phyloP scores from a whole-genome alignment of 2,797 vertebrate species.

The Melanotaenia trifasciata region DNA sequence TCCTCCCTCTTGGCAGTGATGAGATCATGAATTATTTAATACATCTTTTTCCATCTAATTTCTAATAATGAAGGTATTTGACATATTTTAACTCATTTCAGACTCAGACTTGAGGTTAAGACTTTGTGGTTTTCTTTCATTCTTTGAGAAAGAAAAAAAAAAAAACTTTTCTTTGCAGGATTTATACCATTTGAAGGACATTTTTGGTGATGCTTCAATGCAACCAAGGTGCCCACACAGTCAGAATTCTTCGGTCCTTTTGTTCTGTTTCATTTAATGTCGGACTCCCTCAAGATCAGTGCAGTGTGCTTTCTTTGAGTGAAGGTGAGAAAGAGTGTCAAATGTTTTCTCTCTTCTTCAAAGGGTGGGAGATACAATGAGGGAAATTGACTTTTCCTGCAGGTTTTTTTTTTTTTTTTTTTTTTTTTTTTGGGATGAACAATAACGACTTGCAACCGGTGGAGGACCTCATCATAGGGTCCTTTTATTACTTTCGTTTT shows the following conservation, averaged over 20 bases:
- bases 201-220: conserved; percentile 24
- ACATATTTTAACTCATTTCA: conserved; percentile 30
- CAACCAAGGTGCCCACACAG: conserved; percentile 24
- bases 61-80: conserved; percentile 29
- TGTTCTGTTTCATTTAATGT: conserved; percentile 49
- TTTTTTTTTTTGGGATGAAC: background rate
- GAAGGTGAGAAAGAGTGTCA: conserved; percentile 49
- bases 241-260: conserved; percentile 31
- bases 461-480: conserved; percentile 19
- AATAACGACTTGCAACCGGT: conserved; percentile 21
- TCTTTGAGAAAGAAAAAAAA: conserved; percentile 7
- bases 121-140: conserved; percentile 34
- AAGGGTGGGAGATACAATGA: conserved; percentile 32
- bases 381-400: conserved; percentile 23
- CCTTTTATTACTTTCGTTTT: conserved; percentile 25
- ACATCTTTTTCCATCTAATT: conserved; percentile 27
- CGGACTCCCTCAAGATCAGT: conserved; percentile 35
- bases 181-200: conserved; percentile 34
- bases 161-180: conserved; percentile 45
- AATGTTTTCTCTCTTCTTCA: conserved; percentile 41
- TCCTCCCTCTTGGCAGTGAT: background rate
- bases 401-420: background rate
- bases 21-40: conserved; percentile 23
- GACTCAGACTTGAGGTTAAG: conserved; percentile 34
- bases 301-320: conserved; percentile 38